A percentile compares a stretch with the other conserved stretches of the same genome.
Evolutionary conservation across 2,797 vertebrate genomes (phyloP).

Genomic region (Glyptemys insculpta): DNA sequence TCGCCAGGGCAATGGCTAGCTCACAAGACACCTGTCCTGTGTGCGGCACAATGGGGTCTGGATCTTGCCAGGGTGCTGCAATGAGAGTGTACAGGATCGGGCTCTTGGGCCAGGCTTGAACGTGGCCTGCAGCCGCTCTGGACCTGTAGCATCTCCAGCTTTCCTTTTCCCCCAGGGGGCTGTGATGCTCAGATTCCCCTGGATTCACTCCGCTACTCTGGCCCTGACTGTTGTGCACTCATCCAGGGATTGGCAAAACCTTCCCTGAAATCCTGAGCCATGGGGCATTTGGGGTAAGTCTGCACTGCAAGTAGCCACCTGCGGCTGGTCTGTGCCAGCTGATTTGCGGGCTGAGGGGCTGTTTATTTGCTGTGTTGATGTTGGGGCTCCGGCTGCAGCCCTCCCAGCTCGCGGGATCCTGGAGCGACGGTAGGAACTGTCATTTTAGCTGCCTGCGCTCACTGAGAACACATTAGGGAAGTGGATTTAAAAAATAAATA

Average conservation of each 20-base stretch:
- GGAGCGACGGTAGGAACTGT: not conserved
- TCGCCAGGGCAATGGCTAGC: too few relatives aligned
- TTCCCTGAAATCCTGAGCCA: not conserved
- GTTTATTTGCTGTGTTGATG: not conserved
- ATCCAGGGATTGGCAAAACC: not conserved
- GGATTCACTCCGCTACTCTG: too few relatives aligned
- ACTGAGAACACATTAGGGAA: not conserved
- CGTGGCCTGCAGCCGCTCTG: not conserved
- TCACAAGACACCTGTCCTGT: too few relatives aligned
- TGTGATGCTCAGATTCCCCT: not conserved
- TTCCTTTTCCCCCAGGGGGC: not conserved
- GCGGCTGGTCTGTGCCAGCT: not conserved
- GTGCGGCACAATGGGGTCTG: not conserved
- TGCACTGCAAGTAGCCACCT: not conserved
- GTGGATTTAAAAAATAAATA: not conserved
- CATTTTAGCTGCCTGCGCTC: constrained; percentile 21
- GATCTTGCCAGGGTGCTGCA: not conserved
- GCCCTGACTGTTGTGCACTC: not conserved
- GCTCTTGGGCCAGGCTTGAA: not conserved
- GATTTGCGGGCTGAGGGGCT: not conserved
- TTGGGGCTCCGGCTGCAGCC: not conserved
- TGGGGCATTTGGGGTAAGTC: not conserved
- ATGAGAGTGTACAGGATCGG: not conserved
- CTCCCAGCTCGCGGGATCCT: not conserved
- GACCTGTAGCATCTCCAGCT: not conserved